A percentile compares a stretch with the other conserved stretches of the same genome.
Evolutionary conservation across 2,888 invertebrate species (phyloP).

Genomic region (Ennomos quercinarius): DNA sequence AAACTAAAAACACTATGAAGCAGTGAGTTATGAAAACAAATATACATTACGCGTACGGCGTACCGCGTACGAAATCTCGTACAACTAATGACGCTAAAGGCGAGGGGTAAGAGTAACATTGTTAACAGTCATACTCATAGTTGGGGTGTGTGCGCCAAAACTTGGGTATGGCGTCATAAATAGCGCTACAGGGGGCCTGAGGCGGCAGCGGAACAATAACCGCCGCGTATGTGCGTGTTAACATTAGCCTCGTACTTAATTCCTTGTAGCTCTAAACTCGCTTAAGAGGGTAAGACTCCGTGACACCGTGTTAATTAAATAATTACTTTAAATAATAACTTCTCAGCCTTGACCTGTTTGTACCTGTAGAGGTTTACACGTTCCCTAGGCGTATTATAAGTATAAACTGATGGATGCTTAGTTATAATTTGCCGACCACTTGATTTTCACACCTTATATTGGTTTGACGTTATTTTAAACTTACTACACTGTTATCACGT

Average conservation of each 20-base stretch:
- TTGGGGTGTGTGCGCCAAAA: slow-evolving; percentile 80
- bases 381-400: slow-evolving; percentile 24
- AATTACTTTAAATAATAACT: slow-evolving; percentile 84
- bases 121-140: slow-evolving; percentile 82
- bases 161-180: slow-evolving; percentile 78
- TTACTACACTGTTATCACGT: no score
- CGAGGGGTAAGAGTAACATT: slow-evolving; percentile 81
- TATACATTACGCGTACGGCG: slow-evolving; percentile 73
- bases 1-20: slow-evolving; percentile 68
- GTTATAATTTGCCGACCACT: slow-evolving; percentile 12
- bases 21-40: slow-evolving; percentile 81
- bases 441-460: slow-evolving; percentile 6
- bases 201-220: slow-evolving; percentile 66
- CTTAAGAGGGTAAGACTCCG: slow-evolving; percentile 81
- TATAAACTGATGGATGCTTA: slow-evolving; percentile 8
- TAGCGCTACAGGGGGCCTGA: slow-evolving; percentile 74
- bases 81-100: slow-evolving; percentile 82
- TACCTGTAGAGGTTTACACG: slow-evolving; percentile 37
- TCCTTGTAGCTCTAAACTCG: slow-evolving; percentile 81
- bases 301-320: slow-evolving; percentile 83
- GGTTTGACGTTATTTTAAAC: neutral
- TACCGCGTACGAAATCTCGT: slow-evolving; percentile 70
- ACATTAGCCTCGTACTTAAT: slow-evolving; percentile 82
- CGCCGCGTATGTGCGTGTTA: slow-evolving; percentile 80
- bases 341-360: slow-evolving; percentile 51